Conservation (phyloP, 1,140 invertebrate genomes). For the Ceratosolen solmsi region DNA sequence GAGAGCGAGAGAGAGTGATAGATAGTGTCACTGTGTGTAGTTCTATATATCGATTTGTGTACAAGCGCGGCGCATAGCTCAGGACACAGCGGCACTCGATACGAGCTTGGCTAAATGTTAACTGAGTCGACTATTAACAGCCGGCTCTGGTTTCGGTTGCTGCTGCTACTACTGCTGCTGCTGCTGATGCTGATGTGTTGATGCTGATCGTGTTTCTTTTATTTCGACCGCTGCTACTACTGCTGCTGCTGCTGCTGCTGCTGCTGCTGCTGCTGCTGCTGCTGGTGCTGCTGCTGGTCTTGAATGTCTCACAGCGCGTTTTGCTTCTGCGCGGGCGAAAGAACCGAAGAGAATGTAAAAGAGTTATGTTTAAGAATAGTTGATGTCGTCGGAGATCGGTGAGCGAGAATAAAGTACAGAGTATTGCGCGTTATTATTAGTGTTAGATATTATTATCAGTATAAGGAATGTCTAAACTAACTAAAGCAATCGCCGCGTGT, state of each 20-base stretch:
- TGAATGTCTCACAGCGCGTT: not conserved
- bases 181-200: too few relatives aligned
- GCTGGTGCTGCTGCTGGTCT: not conserved
- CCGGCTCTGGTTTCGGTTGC: not conserved
- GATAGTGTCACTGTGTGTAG: not conserved
- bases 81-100: not conserved
- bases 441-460: not conserved
- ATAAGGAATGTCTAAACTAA: not conserved
- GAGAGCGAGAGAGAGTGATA: not conserved
- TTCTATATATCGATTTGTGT: slow-evolving; percentile 17
- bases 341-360: not conserved
- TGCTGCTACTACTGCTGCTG: not conserved
- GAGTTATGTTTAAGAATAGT: not conserved
- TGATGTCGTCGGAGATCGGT: not conserved
- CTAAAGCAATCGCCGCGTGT: too few relatives aligned
- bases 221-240: not conserved
- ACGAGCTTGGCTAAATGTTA: not conserved
- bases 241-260: not conserved
- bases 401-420: not conserved
- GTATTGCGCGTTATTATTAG: not conserved
- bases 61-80: not conserved
- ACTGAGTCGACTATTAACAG: slow-evolving; percentile 23
- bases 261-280: not conserved
- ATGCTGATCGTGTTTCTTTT: too few relatives aligned
- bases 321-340: slow-evolving; percentile 20